phyloP scores from a whole-genome alignment of 2,113 vertebrate genomes.

The Dinomys branickii region DNA sequence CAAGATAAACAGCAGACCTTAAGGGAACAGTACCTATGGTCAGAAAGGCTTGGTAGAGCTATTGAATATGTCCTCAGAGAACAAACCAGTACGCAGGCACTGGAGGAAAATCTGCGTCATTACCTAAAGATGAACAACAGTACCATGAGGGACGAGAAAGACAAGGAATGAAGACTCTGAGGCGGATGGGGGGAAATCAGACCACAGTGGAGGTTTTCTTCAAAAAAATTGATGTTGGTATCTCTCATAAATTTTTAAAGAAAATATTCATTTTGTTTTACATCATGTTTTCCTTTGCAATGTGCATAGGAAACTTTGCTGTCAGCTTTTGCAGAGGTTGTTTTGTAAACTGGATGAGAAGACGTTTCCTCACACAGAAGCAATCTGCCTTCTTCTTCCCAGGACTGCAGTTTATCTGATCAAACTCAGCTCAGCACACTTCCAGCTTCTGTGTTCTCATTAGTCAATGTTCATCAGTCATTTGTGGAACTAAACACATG shows the following conservation, averaged over 20 bases:
- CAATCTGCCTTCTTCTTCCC: conserved; percentile 16
- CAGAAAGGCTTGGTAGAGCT: background rate
- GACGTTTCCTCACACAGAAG: background rate
- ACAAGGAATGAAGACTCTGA: background rate
- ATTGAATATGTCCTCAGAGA: background rate
- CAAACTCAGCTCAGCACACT: conserved; percentile 45
- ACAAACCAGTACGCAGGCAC: background rate
- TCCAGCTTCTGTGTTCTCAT: conserved; percentile 5
- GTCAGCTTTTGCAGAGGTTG: background rate
- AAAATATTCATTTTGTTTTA: background rate
- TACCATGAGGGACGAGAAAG: background rate
- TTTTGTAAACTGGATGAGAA: conserved; percentile 40
- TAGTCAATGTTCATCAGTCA: background rate
- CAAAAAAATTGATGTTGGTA: background rate
- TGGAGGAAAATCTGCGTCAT: background rate
- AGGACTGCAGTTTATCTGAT: background rate
- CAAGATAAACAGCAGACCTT: background rate
- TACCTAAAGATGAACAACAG: background rate
- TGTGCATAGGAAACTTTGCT: background rate
- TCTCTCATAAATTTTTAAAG: background rate
- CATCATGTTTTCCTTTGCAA: background rate
- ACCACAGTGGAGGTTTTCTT: background rate
- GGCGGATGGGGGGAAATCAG: background rate
- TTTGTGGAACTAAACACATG: background rate
- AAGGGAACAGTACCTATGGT: background rate